phyloP scores from a whole-genome alignment of 2,888 invertebrate species.

The Scelioninae gen. 2 region DNA sequence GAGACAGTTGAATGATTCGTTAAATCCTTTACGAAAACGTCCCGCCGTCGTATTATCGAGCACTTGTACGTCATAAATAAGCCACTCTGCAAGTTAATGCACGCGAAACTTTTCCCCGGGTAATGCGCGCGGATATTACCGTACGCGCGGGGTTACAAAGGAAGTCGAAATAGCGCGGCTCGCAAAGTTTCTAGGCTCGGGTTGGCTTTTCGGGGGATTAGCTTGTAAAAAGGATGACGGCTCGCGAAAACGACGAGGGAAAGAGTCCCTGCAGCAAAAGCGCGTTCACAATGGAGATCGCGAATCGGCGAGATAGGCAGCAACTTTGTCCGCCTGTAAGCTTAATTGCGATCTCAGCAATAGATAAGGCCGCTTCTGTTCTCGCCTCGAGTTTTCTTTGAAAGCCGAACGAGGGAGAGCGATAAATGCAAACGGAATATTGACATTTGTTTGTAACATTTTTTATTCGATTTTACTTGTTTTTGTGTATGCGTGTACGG shows the following conservation, averaged over 20 bases:
- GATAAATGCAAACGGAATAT: neutral
- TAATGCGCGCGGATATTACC: constrained; percentile 45
- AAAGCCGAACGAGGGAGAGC: no score
- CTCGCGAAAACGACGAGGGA: constrained; percentile 8
- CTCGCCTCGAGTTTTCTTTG: constrained; percentile 1
- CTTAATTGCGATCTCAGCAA: constrained; percentile 56
- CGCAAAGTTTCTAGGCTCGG: constrained; percentile 37
- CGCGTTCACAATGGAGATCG: constrained; percentile 34
- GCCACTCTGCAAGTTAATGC: constrained; percentile 32
- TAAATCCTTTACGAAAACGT: constrained; percentile 11
- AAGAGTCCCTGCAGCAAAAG: constrained; percentile 43
- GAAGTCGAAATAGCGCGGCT: constrained; percentile 34
- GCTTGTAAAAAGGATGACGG: constrained; percentile 33
- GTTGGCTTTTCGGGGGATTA: constrained; percentile 35
- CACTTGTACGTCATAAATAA: constrained; percentile 52
- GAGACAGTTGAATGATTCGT: constrained; percentile 11
- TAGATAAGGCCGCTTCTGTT: constrained; percentile 40
- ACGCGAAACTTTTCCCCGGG: constrained; percentile 32
- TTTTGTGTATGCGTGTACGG: no score
- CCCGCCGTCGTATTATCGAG: constrained; percentile 15
- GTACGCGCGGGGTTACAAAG: constrained; percentile 38
- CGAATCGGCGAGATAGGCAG: constrained; percentile 22
- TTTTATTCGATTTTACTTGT: no score
- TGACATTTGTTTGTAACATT: no score
- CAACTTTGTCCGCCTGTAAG: constrained; percentile 37